These are phyloP conservation scores for Aleiodes alternator DNA, from an alignment of 2,888 invertebrate genomes.

Conservation along the genomic window DNA sequence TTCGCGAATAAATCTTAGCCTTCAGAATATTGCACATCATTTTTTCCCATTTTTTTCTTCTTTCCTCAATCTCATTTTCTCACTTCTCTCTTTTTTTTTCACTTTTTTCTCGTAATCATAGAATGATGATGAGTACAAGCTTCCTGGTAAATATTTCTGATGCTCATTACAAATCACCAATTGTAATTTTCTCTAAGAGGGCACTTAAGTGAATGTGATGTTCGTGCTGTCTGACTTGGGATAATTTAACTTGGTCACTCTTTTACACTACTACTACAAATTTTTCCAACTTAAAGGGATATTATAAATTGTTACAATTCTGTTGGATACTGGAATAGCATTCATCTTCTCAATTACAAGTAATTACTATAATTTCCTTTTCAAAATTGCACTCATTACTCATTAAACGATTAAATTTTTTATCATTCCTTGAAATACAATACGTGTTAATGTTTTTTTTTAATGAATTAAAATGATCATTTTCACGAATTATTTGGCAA, in stretches of 20 bases:
- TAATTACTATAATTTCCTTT: slow-evolving; percentile 17
- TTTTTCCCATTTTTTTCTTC: no score
- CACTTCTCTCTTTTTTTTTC: no score
- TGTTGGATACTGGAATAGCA: background rate
- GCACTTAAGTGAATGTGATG: slow-evolving; percentile 32
- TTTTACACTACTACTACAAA: slow-evolving; percentile 7
- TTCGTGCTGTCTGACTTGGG: slow-evolving; percentile 20
- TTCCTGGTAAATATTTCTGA: slow-evolving; percentile 9
- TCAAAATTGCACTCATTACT: background rate
- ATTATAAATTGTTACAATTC: slow-evolving; percentile 18
- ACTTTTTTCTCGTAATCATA: no score
- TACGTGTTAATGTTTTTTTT: no score
- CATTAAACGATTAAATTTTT: background rate
- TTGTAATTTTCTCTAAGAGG: slow-evolving; percentile 30
- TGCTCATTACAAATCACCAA: slow-evolving; percentile 14
- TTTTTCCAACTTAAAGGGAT: background rate
- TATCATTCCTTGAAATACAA: background rate
- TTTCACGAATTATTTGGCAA: background rate
- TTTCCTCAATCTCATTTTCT: no score
- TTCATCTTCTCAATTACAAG: background rate
- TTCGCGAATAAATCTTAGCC: no score
- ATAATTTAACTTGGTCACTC: slow-evolving; percentile 16
- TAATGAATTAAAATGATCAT: no score
- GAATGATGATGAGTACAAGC: no score
- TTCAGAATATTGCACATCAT: no score